Conservation (phyloP, 2,888 invertebrate species). For the Terebella lapidaria region DNA sequence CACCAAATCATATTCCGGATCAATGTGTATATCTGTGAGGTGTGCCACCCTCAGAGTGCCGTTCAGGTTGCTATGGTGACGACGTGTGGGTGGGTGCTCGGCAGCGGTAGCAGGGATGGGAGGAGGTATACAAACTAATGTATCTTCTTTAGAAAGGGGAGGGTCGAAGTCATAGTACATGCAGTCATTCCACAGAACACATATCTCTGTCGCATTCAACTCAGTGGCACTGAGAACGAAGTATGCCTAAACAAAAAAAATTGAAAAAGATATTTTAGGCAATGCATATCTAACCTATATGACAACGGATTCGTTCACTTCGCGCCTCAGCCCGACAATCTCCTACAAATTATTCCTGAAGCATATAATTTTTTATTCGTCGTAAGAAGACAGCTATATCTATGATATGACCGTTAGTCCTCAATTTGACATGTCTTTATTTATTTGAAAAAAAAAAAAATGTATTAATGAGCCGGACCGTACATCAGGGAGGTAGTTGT, state of each 20-base stretch:
- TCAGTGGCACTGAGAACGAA: background rate
- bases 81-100: background rate
- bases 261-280: no score
- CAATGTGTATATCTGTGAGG: background rate
- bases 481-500: background rate
- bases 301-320: no score
- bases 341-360: no score
- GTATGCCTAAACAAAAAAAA: background rate
- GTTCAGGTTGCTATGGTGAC: background rate
- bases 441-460: no score
- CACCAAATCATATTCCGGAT: background rate
- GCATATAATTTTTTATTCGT: no score
- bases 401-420: no score
- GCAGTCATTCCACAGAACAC: background rate
- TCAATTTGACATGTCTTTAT: no score
- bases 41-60: background rate
- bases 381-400: no score
- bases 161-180: background rate
- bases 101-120: background rate
- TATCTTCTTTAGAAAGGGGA: background rate
- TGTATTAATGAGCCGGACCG: no score
- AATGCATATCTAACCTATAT: no score
- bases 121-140: background rate
- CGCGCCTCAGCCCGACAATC: no score
- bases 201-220: background rate